Conservation (phyloP, 53 echinoderm and acorn worm genomes). For the Apostichopus leukothele region DNA sequence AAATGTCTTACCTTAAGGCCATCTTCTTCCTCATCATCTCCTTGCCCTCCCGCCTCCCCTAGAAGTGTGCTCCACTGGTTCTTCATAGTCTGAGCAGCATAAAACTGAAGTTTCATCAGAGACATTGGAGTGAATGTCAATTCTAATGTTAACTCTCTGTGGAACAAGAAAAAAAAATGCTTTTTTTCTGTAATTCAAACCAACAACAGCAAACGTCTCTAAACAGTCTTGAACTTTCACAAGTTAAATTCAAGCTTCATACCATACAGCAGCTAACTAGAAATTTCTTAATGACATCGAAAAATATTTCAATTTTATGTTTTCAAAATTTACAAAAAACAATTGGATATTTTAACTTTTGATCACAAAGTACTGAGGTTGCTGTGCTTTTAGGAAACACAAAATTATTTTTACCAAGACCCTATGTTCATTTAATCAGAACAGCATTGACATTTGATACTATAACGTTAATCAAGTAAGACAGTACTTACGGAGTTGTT, state of each 20-base stretch:
- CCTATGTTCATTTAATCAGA: no score
- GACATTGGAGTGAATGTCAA: constrained; percentile 90
- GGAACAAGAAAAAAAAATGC: neutral
- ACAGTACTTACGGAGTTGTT: constrained; percentile 90
- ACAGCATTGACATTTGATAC: no score
- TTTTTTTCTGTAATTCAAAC: no score
- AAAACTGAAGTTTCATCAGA: constrained; percentile 94
- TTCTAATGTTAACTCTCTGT: constrained; percentile 64
- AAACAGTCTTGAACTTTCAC: neutral
- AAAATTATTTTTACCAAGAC: no score
- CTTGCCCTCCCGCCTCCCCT: constrained; percentile 61
- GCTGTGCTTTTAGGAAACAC: no score
- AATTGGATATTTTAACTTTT: no score
- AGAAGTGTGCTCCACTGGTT: constrained; percentile 87
- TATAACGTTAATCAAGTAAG: neutral
- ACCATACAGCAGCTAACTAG: neutral
- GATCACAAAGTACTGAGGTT: no score
- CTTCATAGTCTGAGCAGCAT: constrained; percentile 97
- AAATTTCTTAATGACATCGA: no score
- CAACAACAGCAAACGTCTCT: no score
- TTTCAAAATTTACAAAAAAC: no score
- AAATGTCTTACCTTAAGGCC: constrained; percentile 72
- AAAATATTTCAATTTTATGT: no score
- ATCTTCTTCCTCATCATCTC: constrained; percentile 87
- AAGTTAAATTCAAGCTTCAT: neutral